Conservation (phyloP, 2,113 vertebrate species). For the Hemiscyllium ocellatum region DNA sequence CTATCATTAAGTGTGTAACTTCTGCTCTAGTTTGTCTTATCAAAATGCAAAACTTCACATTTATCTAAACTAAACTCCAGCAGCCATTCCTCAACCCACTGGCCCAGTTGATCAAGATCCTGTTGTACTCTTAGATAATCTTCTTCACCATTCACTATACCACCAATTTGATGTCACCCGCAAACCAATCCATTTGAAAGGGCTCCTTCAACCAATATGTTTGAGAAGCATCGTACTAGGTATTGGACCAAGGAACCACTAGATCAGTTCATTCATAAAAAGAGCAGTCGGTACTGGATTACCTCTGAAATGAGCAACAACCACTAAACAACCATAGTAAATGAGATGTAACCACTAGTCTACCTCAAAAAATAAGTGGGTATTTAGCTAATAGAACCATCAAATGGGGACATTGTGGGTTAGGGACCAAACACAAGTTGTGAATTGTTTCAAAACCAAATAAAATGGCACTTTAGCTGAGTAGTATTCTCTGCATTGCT, state of each 20-base stretch:
- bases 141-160: too few relatives aligned
- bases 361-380: neutral
- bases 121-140: too few relatives aligned
- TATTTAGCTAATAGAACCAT: neutral
- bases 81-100: too few relatives aligned
- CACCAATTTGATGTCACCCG: too few relatives aligned
- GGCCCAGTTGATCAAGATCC: too few relatives aligned
- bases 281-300: neutral
- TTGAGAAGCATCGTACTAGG: neutral
- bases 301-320: neutral
- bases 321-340: neutral
- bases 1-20: too few relatives aligned
- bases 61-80: too few relatives aligned
- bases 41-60: too few relatives aligned
- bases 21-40: too few relatives aligned
- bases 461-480: neutral
- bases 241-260: neutral
- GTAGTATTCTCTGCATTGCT: neutral
- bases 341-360: neutral
- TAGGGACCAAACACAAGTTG: neutral
- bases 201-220: neutral
- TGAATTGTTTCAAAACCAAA: conserved; percentile 19
- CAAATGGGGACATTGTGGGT: neutral
- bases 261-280: neutral
- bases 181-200: neutral